Evolutionary conservation across 1,140 invertebrate genomes (phyloP), one percentile per base, ranked within the genome.

Genomic region (Diorhabda sublineata): DNA sequence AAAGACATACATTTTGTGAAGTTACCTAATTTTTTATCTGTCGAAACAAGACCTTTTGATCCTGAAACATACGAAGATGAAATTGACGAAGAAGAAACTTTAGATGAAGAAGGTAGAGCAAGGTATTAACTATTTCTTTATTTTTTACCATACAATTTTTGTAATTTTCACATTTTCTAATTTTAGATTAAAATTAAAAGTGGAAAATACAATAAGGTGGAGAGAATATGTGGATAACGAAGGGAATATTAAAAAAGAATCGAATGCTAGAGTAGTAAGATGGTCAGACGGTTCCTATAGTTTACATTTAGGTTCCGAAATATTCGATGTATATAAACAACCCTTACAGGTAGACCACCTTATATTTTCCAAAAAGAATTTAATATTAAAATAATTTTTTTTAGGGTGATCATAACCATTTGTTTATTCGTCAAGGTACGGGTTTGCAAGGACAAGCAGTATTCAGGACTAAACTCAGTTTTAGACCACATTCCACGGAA

Each of bases 251-350:
- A 83, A 91, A 0, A 92, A 92, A 76, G 95, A 99, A 83, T 98
- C 96, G 61, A 99, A 99, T 84, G 93, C 97, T 0, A 88, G 96
- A 67, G 90, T 98, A 75, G 93, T 99, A 5, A 88, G 91, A 70
- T 99, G 98, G 98, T 98, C 96, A 0, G 98, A 99, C 83, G 97
- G 97, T 6, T 97, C 94, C 72, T 93, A 98, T 89, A 98, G 96
- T n/a, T 82, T 99, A 26, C 95, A 98, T 83, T 87, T 99, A 57
- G 97, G 98, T 42, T 91, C 91, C 58, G 98, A 99, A 86, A 96
- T 99, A 72, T 99, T 99, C 81, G 97, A 99, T 80, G 93, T 99
- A 0, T 96, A 98, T 77, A 92, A 93, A 73, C 96, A 98, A 81
- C 93, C 94, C 0, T 81, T 96, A 45, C 91, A 92, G 75, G 91